Evolutionary conservation across 2,113 vertebrate genomes (phyloP).

Genomic region (Maccullochella peelii): DNA sequence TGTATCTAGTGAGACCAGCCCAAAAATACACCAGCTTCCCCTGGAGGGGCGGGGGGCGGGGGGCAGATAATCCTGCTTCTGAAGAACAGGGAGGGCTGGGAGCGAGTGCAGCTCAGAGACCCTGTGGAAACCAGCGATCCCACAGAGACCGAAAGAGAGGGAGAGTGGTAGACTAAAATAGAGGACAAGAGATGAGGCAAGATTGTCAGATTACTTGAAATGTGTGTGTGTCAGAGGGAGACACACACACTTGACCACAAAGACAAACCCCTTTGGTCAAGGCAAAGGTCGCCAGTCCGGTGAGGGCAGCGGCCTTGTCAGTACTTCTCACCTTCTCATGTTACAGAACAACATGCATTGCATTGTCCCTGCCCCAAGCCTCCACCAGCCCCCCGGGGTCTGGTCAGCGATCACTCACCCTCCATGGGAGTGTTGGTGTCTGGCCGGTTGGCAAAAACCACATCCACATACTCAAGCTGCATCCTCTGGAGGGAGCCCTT

Average conservation of each 20-base stretch:
- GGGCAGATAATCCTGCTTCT: conserved; percentile 76
- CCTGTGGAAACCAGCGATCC: conserved; percentile 64
- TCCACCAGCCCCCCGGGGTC: neutral
- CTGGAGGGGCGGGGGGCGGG: conserved; percentile 59
- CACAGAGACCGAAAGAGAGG: conserved; percentile 57
- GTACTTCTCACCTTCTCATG: conserved; percentile 68
- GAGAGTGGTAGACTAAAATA: conserved; percentile 68
- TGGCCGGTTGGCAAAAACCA: conserved; percentile 96
- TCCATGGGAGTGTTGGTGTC: conserved; percentile 99
- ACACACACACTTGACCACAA: conserved; percentile 7
- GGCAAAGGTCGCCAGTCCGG: conserved; percentile 33
- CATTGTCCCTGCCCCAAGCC: conserved; percentile 34
- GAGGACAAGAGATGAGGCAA: conserved; percentile 45
- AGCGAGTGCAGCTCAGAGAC: conserved; percentile 63
- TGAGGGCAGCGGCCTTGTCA: conserved; percentile 10
- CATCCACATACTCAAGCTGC: conserved; percentile 97
- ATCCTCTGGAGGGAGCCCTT: conserved; percentile 95
- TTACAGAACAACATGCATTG: conserved; percentile 60
- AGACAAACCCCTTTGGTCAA: conserved; percentile 36
- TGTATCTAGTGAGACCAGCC: conserved; percentile 71
- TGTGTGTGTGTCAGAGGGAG: conserved; percentile 24
- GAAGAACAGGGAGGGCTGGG: conserved; percentile 65
- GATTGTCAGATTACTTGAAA: conserved; percentile 47
- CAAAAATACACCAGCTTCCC: conserved; percentile 79
- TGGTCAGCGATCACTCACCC: conserved; percentile 84